Percentiles rank a stretch among this genome's conserved stretches.
These are phyloP conservation scores for Sakesphorus luctuosus DNA, from an alignment of 2,113 vertebrate species.

Conservation along the genomic window DNA sequence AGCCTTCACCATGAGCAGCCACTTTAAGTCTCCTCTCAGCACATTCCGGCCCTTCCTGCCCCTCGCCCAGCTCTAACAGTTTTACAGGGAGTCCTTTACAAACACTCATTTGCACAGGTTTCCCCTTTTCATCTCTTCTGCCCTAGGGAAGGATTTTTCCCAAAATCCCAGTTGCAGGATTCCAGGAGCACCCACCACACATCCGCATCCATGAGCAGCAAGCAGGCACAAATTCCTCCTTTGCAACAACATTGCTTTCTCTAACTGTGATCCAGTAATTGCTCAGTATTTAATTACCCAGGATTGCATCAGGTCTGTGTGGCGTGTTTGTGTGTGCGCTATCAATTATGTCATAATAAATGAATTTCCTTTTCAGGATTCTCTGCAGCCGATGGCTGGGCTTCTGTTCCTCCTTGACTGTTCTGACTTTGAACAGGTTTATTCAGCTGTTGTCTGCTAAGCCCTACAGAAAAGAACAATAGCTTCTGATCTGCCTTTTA, in stretches of 20 bases:
- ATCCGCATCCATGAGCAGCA: neutral
- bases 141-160: neutral
- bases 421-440: slow-evolving; percentile 95
- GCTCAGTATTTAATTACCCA: slow-evolving; percentile 71
- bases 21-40: neutral
- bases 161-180: fast-evolving
- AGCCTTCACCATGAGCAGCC: neutral
- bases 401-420: slow-evolving; percentile 78
- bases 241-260: slow-evolving; percentile 46
- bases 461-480: slow-evolving; percentile 91
- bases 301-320: slow-evolving; percentile 33
- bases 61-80: neutral
- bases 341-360: slow-evolving; percentile 90
- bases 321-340: slow-evolving; percentile 49
- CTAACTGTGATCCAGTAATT: slow-evolving; percentile 23
- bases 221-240: slow-evolving; percentile 33
- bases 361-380: slow-evolving; percentile 83
- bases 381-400: slow-evolving; percentile 72
- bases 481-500: slow-evolving; percentile 95
- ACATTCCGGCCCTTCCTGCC: neutral
- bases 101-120: neutral
- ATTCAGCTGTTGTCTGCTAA: slow-evolving; percentile 96
- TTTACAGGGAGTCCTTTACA: neutral
- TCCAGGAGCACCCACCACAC: neutral
- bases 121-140: neutral